These are phyloP conservation scores for Manis crassicaudata DNA, from an alignment of 2,797 vertebrate genomes.

Conservation along the genomic window DNA sequence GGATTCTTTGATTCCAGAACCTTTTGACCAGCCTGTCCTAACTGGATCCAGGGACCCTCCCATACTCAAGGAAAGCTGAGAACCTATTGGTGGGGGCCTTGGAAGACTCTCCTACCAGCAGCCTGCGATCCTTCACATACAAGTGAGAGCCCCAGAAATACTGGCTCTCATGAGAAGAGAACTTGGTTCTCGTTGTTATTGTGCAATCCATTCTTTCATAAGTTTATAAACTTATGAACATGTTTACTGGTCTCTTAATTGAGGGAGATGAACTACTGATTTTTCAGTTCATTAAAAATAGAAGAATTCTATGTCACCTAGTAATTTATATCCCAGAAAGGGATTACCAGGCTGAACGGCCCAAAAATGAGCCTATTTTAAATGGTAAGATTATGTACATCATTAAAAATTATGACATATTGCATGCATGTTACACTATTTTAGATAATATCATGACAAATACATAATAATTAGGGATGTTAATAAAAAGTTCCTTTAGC, in stretches of 20 bases:
- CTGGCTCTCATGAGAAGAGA: background rate
- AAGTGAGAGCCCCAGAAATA: background rate
- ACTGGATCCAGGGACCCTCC: too few species aligned
- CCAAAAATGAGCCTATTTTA: background rate
- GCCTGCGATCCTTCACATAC: background rate
- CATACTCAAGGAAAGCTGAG: background rate
- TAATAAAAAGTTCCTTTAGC: background rate
- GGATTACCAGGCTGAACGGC: background rate
- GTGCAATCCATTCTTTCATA: background rate
- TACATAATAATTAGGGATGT: background rate
- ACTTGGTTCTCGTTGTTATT: background rate
- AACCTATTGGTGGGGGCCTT: background rate
- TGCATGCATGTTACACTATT: background rate
- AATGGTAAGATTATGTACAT: background rate
- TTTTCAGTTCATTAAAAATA: background rate
- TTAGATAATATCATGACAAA: background rate
- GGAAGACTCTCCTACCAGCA: background rate
- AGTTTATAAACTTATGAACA: background rate
- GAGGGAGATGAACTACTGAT: background rate
- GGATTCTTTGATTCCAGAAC: background rate
- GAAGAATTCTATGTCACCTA: background rate
- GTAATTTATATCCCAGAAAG: background rate
- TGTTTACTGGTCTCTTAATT: constrained; percentile 19
- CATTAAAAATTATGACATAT: background rate
- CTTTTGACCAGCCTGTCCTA: background rate